Percentiles rank a stretch among this genome's conserved stretches.
Conservation (phyloP, 1,140 invertebrate species). For the Lutraria rhynchaena region DNA sequence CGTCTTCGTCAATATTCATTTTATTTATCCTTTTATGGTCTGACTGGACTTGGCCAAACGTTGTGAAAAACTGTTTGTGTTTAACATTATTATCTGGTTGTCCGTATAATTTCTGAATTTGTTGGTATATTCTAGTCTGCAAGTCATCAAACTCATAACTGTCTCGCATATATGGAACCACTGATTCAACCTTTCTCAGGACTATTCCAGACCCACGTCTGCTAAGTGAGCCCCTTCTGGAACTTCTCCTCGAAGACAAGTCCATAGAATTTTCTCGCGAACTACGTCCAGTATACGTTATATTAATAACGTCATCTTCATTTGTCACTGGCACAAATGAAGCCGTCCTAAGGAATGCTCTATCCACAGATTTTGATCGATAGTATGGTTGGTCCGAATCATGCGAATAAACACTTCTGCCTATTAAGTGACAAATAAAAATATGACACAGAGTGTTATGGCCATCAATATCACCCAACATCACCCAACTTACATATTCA, state of each 20-base stretch:
- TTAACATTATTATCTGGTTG: constrained; percentile 26
- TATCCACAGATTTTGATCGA: constrained; percentile 21
- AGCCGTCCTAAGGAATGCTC: background rate
- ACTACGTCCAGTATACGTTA: constrained; percentile 19
- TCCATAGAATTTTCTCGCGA: constrained; percentile 7
- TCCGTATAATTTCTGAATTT: constrained; percentile 38
- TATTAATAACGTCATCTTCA: constrained; percentile 23
- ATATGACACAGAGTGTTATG: background rate
- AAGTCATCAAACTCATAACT: constrained; percentile 37
- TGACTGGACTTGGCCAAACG: constrained; percentile 8
- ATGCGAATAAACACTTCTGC: constrained; percentile 22
- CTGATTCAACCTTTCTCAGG: constrained; percentile 35
- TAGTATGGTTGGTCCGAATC: constrained; percentile 1
- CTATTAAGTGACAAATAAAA: background rate
- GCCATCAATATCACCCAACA: background rate
- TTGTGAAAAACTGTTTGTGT: constrained; percentile 41
- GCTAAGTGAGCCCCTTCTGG: background rate
- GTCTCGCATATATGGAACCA: background rate
- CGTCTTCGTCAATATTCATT: constrained; percentile 17
- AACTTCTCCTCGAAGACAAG: background rate
- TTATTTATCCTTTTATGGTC: constrained; percentile 22
- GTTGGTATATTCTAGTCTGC: constrained; percentile 36
- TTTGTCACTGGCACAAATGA: constrained; percentile 21
- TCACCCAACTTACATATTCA: no score
- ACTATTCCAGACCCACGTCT: constrained; percentile 7